Evolutionary conservation across 2,797 vertebrate genomes (phyloP).

Genomic region (Menidia menidia): DNA sequence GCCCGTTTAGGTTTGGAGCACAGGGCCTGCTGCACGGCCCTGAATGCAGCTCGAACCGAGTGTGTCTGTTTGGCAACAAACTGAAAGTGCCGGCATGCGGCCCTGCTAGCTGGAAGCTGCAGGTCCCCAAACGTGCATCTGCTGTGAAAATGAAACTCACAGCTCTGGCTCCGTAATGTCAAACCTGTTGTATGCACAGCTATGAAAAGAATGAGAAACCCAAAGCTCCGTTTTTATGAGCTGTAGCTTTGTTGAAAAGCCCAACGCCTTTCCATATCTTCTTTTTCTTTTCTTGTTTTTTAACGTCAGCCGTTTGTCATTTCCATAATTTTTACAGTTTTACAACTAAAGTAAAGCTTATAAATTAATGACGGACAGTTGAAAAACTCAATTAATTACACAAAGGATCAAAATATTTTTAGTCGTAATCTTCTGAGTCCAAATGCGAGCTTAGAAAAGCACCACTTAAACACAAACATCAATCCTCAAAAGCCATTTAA

Average conservation of each 20-base stretch:
- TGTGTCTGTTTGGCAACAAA: constrained; percentile 11
- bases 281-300: too few relatives aligned
- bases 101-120: neutral
- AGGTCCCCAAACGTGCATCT: neutral
- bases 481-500: neutral
- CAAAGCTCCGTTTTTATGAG: neutral
- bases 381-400: too few relatives aligned
- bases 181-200: constrained; percentile 8
- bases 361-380: neutral
- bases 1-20: neutral
- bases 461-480: neutral
- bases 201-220: neutral
- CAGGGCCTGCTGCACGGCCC: neutral
- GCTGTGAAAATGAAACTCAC: constrained; percentile 28
- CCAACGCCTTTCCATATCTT: neutral
- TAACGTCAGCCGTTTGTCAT: neutral
- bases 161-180: constrained; percentile 10
- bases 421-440: neutral
- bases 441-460: neutral
- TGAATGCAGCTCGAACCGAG: neutral
- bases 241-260: neutral
- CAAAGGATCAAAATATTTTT: too few relatives aligned
- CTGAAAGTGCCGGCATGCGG: neutral
- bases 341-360: neutral
- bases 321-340: neutral